Evolutionary conservation across 2,888 invertebrate species (phyloP).

Genomic region (Poecilus cupreus): DNA sequence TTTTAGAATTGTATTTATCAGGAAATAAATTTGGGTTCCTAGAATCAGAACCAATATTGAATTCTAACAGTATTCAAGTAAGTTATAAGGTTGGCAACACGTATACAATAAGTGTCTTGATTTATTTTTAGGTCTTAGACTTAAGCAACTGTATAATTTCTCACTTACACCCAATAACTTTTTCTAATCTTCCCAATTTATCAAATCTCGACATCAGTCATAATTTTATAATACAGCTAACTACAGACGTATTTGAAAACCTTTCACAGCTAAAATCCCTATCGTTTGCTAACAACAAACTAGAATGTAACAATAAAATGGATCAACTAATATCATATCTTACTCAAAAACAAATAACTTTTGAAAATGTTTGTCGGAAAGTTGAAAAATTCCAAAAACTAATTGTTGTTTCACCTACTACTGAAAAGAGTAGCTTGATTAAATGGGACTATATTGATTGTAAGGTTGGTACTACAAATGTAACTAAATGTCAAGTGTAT

Average conservation of each 20-base stretch:
- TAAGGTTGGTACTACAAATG: conserved; percentile 25
- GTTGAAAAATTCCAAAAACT: conserved; percentile 42
- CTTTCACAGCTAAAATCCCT: conserved; percentile 22
- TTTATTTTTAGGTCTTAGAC: conserved; percentile 19
- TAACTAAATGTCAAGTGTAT: too few relatives aligned
- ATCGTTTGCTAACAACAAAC: conserved; percentile 8
- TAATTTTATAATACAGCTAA: conserved; percentile 35
- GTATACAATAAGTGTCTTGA: neutral
- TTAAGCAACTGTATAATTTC: conserved; percentile 29
- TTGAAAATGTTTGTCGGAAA: conserved; percentile 13
- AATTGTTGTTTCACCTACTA: neutral
- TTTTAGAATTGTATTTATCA: conserved; percentile 17
- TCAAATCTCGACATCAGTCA: conserved; percentile 5
- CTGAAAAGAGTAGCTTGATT: neutral
- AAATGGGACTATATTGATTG: conserved; percentile 12
- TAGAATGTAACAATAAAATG: conserved; percentile 31
- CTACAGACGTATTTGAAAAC: neutral
- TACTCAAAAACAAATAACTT: conserved; percentile 3
- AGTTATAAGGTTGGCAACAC: too few relatives aligned
- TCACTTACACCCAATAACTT: conserved; percentile 27
- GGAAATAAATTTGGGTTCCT: conserved; percentile 38
- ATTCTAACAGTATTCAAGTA: conserved; percentile 34
- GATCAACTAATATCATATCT: neutral
- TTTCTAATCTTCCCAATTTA: conserved; percentile 20
- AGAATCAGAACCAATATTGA: conserved; percentile 3